Evolutionary conservation across 1,140 invertebrate genomes (phyloP), one percentile per base, ranked within the genome.

Genomic region (Hetaerina americana): DNA sequence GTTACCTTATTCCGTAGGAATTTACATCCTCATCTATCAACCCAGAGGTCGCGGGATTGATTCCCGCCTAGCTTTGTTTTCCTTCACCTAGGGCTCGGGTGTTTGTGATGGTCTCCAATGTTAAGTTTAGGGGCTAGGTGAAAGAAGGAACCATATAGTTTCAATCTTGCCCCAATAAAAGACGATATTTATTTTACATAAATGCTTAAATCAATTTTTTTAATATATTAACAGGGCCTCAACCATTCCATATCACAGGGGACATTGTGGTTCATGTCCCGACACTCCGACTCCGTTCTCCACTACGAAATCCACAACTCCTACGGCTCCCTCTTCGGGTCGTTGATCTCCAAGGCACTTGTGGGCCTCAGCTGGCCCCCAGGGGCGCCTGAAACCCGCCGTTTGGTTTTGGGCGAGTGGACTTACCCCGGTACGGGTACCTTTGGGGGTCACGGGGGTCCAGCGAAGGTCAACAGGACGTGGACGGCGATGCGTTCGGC

Each of bases 271-370:
- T 73, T 49, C 27, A n/a, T n/a, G 18, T 24, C 70, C 15, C 27
- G 10, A n/a, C 70, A 73, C 26, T 22, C 12, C 12, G 26, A 40
- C 15, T n/a, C 18, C 27, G 28, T 18, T 10, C 28, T 3, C 24
- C 72, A 73, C 27, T 73, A 71, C 66, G 8, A 27, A 22, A 0
- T 57, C 0, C 72, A 73, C 70, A 73, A 73, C 57, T 8, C 8
- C 6, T 73, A 73, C 40, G 70, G 40, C 2, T 10, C 15, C 68
- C 28, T 57, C 2, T 57, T 57, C 40, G 1, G 3, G 3, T 3
- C 15, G 10, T 18, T 18, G 15, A 12, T 57, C 10, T n/a, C 15
- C 40, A 10, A 57, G 22, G 40, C 40, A 3, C 10, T 57, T 3
- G 15, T 5, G 15, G 72, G 22, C 27, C 26, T 8, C 24, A 57